These are phyloP conservation scores for Diachasma alloeum DNA, from an alignment of 1,140 invertebrate species.

Conservation along the genomic window DNA sequence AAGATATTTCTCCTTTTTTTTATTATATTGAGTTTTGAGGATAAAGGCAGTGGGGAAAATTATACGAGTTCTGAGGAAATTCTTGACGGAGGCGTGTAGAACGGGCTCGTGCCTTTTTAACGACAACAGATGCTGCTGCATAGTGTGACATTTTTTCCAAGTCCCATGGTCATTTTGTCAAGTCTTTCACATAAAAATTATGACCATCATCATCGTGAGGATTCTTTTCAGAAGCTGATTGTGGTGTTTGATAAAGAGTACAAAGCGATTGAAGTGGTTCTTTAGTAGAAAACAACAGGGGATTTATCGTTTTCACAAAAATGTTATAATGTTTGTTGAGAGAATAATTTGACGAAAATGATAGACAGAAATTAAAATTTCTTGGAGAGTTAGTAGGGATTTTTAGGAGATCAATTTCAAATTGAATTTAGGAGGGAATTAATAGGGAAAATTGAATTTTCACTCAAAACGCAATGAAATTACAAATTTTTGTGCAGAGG, in stretches of 20 bases:
- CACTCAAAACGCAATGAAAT: too few species aligned
- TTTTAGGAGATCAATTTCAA: too few species aligned
- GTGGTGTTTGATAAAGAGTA: background rate
- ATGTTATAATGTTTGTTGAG: too few species aligned
- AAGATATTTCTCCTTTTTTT: slow-evolving; percentile 33
- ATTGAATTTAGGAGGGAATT: too few species aligned
- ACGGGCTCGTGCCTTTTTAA: slow-evolving; percentile 51
- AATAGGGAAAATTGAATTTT: too few species aligned
- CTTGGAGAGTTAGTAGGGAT: too few species aligned
- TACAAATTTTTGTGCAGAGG: too few species aligned
- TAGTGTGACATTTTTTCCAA: background rate
- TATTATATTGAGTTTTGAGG: background rate
- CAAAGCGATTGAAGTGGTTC: too few species aligned
- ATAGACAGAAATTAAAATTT: too few species aligned
- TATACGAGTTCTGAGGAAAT: slow-evolving; percentile 16
- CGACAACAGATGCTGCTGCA: background rate
- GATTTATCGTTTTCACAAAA: too few species aligned
- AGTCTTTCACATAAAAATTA: background rate
- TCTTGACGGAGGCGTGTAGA: slow-evolving; percentile 52
- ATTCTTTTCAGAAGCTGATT: background rate
- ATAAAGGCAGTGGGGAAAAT: background rate
- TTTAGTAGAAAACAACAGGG: too few species aligned
- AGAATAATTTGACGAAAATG: too few species aligned
- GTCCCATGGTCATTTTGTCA: background rate
- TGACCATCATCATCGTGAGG: slow-evolving; percentile 5